phyloP scores from a whole-genome alignment of 2,113 vertebrate genomes.

The Laterallus jamaicensis region DNA sequence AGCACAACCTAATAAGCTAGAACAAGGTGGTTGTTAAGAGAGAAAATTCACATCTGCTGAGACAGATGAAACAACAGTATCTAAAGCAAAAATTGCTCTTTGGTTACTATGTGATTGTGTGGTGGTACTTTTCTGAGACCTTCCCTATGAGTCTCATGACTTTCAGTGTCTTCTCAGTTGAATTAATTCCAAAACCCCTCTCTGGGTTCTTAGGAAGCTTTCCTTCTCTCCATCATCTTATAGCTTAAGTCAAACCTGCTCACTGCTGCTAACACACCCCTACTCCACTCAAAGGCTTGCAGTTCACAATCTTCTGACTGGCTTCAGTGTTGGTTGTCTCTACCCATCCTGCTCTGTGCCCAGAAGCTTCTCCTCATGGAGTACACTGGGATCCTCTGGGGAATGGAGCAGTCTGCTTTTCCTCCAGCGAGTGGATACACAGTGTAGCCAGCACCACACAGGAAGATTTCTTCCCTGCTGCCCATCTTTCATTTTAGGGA shows the following conservation, averaged over 20 bases:
- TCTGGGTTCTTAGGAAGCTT: neutral
- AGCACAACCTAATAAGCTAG: slow-evolving; percentile 28
- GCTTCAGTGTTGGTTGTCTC: neutral
- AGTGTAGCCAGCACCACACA: neutral
- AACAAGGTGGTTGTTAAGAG: neutral
- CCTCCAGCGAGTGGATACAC: neutral
- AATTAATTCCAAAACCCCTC: neutral
- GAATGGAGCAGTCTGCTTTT: neutral
- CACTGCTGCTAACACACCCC: neutral
- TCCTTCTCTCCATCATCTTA: neutral
- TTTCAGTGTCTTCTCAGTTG: neutral
- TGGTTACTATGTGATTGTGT: neutral
- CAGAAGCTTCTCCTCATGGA: neutral
- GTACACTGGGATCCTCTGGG: neutral
- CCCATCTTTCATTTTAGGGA: neutral
- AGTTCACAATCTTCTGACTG: neutral
- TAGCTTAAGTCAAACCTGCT: neutral
- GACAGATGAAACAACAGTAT: neutral
- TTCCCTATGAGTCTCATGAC: neutral
- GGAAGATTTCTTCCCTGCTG: neutral
- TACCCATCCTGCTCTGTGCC: neutral
- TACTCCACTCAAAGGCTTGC: neutral
- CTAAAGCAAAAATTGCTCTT: neutral
- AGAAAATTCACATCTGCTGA: slow-evolving; percentile 1
- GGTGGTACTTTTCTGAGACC: neutral